phyloP scores from a whole-genome alignment of 2,888 invertebrate species.

The Pachymerium ferrugineum region DNA sequence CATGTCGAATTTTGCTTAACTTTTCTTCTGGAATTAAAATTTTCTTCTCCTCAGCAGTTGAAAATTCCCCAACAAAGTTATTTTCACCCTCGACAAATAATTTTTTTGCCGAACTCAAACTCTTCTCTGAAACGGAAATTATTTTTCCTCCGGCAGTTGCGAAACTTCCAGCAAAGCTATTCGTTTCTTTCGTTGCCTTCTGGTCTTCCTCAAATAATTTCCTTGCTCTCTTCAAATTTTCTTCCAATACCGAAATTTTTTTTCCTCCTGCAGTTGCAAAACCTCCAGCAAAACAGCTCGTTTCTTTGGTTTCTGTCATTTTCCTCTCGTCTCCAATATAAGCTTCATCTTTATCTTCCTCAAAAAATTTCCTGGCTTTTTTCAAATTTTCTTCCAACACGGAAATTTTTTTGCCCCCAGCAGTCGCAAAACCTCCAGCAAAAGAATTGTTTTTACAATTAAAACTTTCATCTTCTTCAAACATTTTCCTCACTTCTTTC shows the following conservation, averaged over 20 bases:
- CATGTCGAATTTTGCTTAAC: too few relatives aligned
- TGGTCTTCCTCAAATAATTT: too few relatives aligned
- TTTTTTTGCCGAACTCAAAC: neutral
- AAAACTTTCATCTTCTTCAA: conserved; percentile 28
- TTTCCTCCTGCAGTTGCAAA: too few relatives aligned
- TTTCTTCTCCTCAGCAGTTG: too few relatives aligned
- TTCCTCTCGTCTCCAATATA: too few relatives aligned
- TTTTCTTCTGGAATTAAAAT: too few relatives aligned
- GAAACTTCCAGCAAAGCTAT: neutral
- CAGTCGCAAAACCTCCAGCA: neutral
- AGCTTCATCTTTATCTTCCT: neutral
- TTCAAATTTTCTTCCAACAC: neutral
- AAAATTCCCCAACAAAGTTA: too few relatives aligned
- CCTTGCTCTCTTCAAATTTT: neutral
- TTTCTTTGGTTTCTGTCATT: neutral
- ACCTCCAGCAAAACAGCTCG: too few relatives aligned
- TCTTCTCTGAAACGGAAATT: too few relatives aligned
- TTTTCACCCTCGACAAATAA: neutral
- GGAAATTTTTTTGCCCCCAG: neutral
- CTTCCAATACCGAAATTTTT: neutral
- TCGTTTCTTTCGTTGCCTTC: neutral
- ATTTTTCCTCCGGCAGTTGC: too few relatives aligned
- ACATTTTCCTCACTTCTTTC: conserved; percentile 23
- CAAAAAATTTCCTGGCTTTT: conserved; percentile 37
- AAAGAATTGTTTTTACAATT: conserved; percentile 37